Evolutionary conservation across 2,797 vertebrate genomes (phyloP).

Genomic region (Gymnoscopelus microlampas): DNA sequence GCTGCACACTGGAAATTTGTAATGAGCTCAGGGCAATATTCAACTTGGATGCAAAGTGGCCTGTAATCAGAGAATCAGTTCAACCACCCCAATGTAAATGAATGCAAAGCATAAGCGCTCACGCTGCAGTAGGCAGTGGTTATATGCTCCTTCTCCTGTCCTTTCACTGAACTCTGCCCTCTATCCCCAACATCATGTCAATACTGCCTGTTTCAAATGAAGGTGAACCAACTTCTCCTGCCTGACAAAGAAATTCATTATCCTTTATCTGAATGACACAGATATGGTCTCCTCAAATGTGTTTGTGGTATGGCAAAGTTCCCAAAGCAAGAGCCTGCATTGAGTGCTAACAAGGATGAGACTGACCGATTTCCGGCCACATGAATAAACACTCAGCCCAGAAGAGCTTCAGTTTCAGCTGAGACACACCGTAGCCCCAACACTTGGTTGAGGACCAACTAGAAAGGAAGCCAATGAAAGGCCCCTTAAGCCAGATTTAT

Average conservation of each 20-base stretch:
- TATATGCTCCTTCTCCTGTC: slow-evolving; percentile 66
- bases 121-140: slow-evolving; percentile 42
- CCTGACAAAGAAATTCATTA: slow-evolving; percentile 79
- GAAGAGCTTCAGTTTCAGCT: slow-evolving; percentile 52
- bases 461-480: slow-evolving; percentile 50
- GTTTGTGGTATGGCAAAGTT: slow-evolving; percentile 66
- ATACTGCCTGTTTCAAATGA: slow-evolving; percentile 67
- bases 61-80: slow-evolving; percentile 76
- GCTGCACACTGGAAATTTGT: slow-evolving; percentile 49
- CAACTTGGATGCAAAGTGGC: slow-evolving; percentile 75
- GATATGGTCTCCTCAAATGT: slow-evolving; percentile 71
- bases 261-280: slow-evolving; percentile 64
- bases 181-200: slow-evolving; percentile 50
- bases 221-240: slow-evolving; percentile 70
- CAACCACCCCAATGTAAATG: slow-evolving; percentile 75
- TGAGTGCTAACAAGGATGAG: slow-evolving; percentile 64
- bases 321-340: slow-evolving; percentile 59
- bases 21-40: slow-evolving; percentile 59
- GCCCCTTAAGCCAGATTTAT: slow-evolving; percentile 3
- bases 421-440: slow-evolving; percentile 21
- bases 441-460: slow-evolving; percentile 15
- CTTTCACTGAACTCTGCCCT: slow-evolving; percentile 78
- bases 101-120: slow-evolving; percentile 76
- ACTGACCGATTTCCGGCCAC: slow-evolving; percentile 53
- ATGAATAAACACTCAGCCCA: slow-evolving; percentile 65